These are phyloP conservation scores for Phrynosoma blainvillii DNA, from an alignment of 2,113 vertebrate species.

Conservation along the genomic window DNA sequence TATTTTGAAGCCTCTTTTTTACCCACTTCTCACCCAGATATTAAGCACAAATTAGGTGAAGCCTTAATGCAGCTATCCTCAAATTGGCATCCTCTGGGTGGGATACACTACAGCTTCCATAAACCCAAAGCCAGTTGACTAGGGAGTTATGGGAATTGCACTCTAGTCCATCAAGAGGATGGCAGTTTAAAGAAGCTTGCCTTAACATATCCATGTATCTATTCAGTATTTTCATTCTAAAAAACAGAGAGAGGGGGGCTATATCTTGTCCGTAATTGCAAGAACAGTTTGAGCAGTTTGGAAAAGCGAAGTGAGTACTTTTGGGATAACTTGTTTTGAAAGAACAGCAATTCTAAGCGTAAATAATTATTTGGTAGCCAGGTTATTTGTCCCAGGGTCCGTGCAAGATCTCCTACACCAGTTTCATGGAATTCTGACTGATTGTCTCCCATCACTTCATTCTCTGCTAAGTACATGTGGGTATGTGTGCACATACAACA, in stretches of 20 bases:
- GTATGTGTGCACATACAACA: too few relatives aligned
- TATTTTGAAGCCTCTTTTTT: neutral
- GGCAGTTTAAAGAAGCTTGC: neutral
- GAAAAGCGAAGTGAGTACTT: neutral
- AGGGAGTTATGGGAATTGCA: neutral
- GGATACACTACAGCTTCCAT: neutral
- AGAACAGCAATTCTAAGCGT: neutral
- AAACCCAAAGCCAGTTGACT: neutral
- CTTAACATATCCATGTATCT: neutral
- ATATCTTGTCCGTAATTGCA: neutral
- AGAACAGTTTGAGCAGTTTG: neutral
- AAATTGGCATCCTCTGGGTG: neutral
- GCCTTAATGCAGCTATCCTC: neutral
- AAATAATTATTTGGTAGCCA: neutral
- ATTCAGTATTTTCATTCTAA: neutral
- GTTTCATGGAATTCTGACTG: neutral
- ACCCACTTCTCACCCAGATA: neutral
- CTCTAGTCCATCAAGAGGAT: neutral
- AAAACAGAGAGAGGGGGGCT: neutral
- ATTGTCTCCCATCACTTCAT: neutral
- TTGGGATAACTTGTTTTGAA: neutral
- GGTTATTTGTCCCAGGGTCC: neutral
- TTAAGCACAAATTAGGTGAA: neutral
- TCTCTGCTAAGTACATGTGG: neutral
- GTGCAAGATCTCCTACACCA: neutral